Evolutionary conservation across 2,797 vertebrate species (phyloP).

Genomic region (Pipistrellus pipistrellus): DNA sequence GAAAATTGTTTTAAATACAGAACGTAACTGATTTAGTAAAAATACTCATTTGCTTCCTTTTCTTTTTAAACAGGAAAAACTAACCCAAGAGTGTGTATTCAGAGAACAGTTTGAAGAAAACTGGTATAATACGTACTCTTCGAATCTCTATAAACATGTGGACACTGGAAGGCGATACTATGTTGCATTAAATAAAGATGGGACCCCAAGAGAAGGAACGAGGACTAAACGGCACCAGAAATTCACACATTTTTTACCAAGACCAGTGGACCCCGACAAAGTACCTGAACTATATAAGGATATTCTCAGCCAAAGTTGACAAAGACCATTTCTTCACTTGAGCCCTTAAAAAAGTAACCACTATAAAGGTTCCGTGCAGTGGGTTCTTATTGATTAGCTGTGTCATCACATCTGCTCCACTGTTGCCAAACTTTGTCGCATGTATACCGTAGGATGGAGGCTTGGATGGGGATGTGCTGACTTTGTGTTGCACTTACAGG

Average conservation of each 20-base stretch:
- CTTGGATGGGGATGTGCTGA: conserved; percentile 91
- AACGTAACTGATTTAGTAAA: conserved; percentile 43
- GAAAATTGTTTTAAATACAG: conserved; percentile 19
- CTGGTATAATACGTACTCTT: conserved; percentile 99
- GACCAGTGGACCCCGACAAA: conserved; percentile 98
- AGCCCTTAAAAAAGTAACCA: conserved; percentile 93
- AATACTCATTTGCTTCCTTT: conserved; percentile 80
- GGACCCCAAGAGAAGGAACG: conserved; percentile 95
- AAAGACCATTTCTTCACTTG: conserved; percentile 92
- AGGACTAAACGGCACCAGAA: conserved; percentile 98
- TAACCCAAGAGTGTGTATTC: conserved; percentile 97
- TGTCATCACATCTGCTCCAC: conserved; percentile 92
- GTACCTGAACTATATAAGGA: conserved; percentile 99
- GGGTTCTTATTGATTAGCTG: conserved; percentile 93
- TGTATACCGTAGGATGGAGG: conserved; percentile 92
- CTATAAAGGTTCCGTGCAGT: conserved; percentile 91
- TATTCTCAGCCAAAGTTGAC: conserved; percentile 98
- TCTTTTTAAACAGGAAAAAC: conserved; percentile 93
- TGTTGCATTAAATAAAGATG: conserved; percentile 98
- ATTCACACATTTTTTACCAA: conserved; percentile 99
- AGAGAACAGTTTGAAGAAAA: conserved; percentile 99
- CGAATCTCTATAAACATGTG: conserved; percentile 97
- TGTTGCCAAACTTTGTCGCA: conserved; percentile 94
- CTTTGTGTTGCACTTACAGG: conserved; percentile 91
- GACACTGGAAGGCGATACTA: conserved; percentile 97